Conservation (phyloP, 2,113 vertebrate genomes). For the Gopherus flavomarginatus region DNA sequence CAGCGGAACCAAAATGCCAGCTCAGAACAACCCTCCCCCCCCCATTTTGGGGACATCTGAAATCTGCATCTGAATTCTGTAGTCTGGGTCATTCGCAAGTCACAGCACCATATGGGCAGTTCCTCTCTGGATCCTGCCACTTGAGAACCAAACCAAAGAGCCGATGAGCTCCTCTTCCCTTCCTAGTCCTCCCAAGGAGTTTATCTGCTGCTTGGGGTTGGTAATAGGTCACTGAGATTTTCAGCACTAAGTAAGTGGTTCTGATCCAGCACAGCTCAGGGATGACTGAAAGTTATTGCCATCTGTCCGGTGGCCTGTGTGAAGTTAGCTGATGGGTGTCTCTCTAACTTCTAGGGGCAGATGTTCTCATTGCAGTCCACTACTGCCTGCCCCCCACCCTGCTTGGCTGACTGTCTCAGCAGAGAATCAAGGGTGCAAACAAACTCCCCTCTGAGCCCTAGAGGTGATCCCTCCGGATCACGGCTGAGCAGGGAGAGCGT, state of each 20-base stretch:
- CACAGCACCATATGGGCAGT: background rate
- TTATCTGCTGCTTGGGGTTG: background rate
- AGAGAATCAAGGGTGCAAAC: background rate
- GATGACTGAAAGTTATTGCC: background rate
- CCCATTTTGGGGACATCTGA: background rate
- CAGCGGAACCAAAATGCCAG: background rate
- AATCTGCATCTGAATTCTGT: background rate
- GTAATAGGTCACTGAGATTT: background rate
- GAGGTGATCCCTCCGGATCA: background rate
- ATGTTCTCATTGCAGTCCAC: background rate
- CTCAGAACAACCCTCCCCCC: background rate
- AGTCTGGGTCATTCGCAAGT: background rate
- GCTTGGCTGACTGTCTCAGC: background rate
- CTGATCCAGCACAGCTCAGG: background rate
- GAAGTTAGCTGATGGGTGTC: background rate
- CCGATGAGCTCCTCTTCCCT: too few relatives aligned
- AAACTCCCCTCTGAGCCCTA: background rate
- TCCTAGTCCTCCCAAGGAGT: background rate
- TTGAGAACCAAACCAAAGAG: background rate
- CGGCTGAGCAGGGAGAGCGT: background rate
- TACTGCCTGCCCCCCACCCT: accelerated
- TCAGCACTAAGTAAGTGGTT: background rate
- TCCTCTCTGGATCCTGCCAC: background rate
- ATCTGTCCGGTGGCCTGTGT: background rate
- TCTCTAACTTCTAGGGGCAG: background rate